Base-by-base conservation (phyloP, 2,797 vertebrate species). In the Furcifer pardalis region DNA sequence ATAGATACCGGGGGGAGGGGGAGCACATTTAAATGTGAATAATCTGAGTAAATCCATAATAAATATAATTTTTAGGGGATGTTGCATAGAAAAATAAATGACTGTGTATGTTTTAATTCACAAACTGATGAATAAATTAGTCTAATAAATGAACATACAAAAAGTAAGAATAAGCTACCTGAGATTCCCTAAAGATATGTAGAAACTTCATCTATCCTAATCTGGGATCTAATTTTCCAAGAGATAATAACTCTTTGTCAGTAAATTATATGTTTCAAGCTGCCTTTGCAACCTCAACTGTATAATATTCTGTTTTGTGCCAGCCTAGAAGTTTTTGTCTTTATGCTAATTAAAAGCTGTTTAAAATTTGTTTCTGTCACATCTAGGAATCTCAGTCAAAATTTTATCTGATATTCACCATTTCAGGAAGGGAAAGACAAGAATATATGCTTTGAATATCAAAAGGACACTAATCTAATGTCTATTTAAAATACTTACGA, bases 331-430 rank as follows among this genome's bases (percentile, higher is more conserved):
- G 46, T 52, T 12, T 56, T 69, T 80, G 32, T 37, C 44, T 52
- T 27, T 25, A 52, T 37, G 23, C 78, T 68, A 69, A 80, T 68
- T 80, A 80, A 80, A 80, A 79, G 8, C 17, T 46, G 62, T 62
- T 52, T 49, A 80, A 27, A 56, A 68, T 80, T 80, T 52, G 44
- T 69, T 80, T 80, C 46, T 66, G n/a, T 69, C 65, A 56, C 46
- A 40, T n/a, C 65, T 52, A 37, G 63, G 32, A 68, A 66, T 44
- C 32, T 69, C 44, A 69, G 37, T 52, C 78, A 80, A 68, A 69
- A 69, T 8, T 79, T 49, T 80, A 69, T 37, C 78, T 80, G 78
- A 32, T 68, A n/a, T 79, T 40, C 32, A 69, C 46, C n/a, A 52
- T 32, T 68, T 37, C 59, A 80, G 23, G 32, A 40, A 44, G 40